phyloP scores from a whole-genome alignment of 2,113 vertebrate genomes.

The Austrofundulus limnaeus region DNA sequence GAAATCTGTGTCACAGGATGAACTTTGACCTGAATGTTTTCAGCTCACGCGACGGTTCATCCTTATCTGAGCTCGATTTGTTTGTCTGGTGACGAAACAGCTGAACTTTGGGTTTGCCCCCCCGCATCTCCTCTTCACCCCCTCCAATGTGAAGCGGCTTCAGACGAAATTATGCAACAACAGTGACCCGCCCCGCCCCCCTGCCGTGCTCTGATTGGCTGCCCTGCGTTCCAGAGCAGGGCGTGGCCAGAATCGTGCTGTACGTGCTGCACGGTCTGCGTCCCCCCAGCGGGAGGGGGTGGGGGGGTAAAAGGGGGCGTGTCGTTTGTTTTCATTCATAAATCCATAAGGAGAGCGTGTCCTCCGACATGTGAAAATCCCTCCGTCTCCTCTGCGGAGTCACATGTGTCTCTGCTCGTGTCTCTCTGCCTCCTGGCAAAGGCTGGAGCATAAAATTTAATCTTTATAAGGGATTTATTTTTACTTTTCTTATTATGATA shows the following conservation, averaged over 20 bases:
- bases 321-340: conserved; percentile 76
- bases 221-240: neutral
- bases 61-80: neutral
- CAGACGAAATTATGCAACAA: conserved; percentile 73
- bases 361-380: conserved; percentile 47
- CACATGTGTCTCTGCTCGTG: conserved; percentile 30
- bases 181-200: neutral
- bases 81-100: neutral
- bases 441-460: too few species aligned
- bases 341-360: conserved; percentile 56
- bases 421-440: neutral
- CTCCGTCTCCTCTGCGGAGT: conserved; percentile 13
- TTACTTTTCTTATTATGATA: too few species aligned
- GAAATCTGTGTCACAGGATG: too few species aligned
- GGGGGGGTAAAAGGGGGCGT: too few species aligned
- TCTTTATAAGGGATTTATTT: too few species aligned
- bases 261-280: conserved; percentile 48
- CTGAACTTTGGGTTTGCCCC: neutral
- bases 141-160: conserved; percentile 66
- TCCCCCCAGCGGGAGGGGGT: neutral
- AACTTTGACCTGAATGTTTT: conserved; percentile 8
- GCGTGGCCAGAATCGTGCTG: conserved; percentile 16
- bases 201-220: conserved; percentile 59
- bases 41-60: neutral
- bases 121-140: conserved; percentile 15